phyloP scores from a whole-genome alignment of 2,113 vertebrate species.

The Thamnaconus septentrionalis region DNA sequence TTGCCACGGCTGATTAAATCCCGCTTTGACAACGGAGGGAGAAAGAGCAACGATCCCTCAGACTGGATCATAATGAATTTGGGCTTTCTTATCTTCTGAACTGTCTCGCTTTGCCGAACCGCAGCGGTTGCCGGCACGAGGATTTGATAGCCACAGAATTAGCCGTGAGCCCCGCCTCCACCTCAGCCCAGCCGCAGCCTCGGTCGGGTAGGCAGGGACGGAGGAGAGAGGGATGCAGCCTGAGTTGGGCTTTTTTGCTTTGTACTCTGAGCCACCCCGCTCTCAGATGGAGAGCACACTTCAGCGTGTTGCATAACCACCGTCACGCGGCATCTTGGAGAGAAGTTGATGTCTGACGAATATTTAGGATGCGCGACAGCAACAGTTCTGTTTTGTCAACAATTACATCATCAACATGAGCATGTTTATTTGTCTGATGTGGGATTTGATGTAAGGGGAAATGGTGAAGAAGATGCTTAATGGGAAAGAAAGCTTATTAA shows the following conservation, averaged over 20 bases:
- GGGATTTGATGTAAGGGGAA: too few relatives aligned
- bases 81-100: neutral
- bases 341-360: slow-evolving; percentile 28
- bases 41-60: slow-evolving; percentile 2
- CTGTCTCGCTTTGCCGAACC: slow-evolving; percentile 7
- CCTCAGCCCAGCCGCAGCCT: slow-evolving; percentile 29
- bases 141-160: slow-evolving; percentile 23
- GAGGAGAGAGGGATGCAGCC: slow-evolving; percentile 36
- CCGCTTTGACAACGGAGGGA: slow-evolving; percentile 8
- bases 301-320: slow-evolving; percentile 48
- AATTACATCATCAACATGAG: too few relatives aligned
- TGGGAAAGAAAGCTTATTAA: too few relatives aligned
- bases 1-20: slow-evolving; percentile 31
- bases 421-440: too few relatives aligned
- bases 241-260: slow-evolving; percentile 38
- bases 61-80: neutral
- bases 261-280: slow-evolving; percentile 34
- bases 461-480: too few relatives aligned
- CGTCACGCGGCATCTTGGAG: slow-evolving; percentile 17
- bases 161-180: slow-evolving; percentile 11
- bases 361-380: slow-evolving; percentile 11
- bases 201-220: slow-evolving; percentile 6
- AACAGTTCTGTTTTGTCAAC: too few relatives aligned
- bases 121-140: slow-evolving; percentile 6
- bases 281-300: slow-evolving; percentile 33